Conservation (phyloP, 2,113 vertebrate species). For the Megaptera novaeangliae region DNA sequence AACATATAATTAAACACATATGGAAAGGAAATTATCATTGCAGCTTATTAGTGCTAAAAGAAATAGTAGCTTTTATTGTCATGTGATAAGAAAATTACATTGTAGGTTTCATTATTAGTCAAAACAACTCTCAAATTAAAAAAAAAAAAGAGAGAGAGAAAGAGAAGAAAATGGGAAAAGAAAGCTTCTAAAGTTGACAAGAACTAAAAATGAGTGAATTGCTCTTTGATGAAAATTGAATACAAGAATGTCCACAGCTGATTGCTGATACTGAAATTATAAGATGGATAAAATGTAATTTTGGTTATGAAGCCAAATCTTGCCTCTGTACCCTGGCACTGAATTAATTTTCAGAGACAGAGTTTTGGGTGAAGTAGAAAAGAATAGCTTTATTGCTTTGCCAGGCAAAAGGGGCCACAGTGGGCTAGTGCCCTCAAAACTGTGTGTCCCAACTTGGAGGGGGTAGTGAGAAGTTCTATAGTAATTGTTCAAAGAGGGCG, state of each 20-base stretch:
- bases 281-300: background rate
- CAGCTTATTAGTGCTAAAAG: background rate
- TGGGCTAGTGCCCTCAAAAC: background rate
- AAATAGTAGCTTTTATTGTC: background rate
- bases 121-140: background rate
- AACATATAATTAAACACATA: background rate
- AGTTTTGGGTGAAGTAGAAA: background rate
- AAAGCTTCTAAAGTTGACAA: background rate
- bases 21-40: background rate
- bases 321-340: background rate
- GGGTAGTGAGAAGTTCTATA: background rate
- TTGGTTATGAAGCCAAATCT: background rate
- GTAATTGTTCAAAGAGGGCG: background rate
- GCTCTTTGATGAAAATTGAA: background rate
- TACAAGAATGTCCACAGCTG: background rate
- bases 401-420: background rate
- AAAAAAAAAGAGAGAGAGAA: background rate
- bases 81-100: background rate
- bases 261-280: background rate
- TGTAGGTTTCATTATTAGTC: background rate
- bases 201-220: background rate
- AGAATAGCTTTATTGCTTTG: background rate
- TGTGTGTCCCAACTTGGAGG: background rate
- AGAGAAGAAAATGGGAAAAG: background rate
- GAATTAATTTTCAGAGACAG: background rate